phyloP scores from a whole-genome alignment of 2,888 invertebrate genomes.

The Yponomeuta plumbellus region DNA sequence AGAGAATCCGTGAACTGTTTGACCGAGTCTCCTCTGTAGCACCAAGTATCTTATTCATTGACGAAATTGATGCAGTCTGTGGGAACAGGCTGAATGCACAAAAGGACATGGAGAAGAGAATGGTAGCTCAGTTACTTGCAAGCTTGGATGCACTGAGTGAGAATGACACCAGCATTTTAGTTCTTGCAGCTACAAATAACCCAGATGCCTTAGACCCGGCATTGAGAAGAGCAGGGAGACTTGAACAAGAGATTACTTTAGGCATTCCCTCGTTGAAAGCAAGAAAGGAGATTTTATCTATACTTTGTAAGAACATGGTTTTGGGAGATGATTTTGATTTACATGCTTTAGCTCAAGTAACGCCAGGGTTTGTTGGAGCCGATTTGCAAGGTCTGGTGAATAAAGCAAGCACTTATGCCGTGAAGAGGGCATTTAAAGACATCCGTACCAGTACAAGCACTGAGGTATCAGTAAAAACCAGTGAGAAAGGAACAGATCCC shows the following conservation, averaged over 20 bases:
- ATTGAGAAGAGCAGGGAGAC: slow-evolving; percentile 91
- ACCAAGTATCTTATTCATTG: slow-evolving; percentile 93
- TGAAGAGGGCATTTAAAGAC: slow-evolving; percentile 77
- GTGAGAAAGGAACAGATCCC: slow-evolving; percentile 19
- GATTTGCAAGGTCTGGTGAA: slow-evolving; percentile 91
- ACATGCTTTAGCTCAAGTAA: slow-evolving; percentile 84
- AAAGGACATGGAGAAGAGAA: slow-evolving; percentile 96
- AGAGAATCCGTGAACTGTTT: slow-evolving; percentile 93
- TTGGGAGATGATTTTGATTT: slow-evolving; percentile 84
- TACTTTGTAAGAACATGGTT: slow-evolving; percentile 82
- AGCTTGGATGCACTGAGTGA: slow-evolving; percentile 87
- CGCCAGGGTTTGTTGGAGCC: slow-evolving; percentile 97
- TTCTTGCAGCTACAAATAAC: slow-evolving; percentile 97
- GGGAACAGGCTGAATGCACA: slow-evolving; percentile 92
- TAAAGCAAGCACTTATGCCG: slow-evolving; percentile 92
- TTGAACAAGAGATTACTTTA: slow-evolving; percentile 94
- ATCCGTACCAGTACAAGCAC: slow-evolving; percentile 29
- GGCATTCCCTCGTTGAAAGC: slow-evolving; percentile 94
- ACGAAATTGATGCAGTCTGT: slow-evolving; percentile 98
- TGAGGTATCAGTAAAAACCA: slow-evolving; percentile 17
- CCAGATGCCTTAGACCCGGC: slow-evolving; percentile 96
- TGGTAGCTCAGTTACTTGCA: slow-evolving; percentile 93
- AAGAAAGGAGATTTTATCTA: slow-evolving; percentile 85
- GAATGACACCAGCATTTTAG: slow-evolving; percentile 80
- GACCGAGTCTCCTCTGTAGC: slow-evolving; percentile 85